Base-by-base conservation (phyloP, 2,888 invertebrate species). In the Anagyrus pseudococci region DNA sequence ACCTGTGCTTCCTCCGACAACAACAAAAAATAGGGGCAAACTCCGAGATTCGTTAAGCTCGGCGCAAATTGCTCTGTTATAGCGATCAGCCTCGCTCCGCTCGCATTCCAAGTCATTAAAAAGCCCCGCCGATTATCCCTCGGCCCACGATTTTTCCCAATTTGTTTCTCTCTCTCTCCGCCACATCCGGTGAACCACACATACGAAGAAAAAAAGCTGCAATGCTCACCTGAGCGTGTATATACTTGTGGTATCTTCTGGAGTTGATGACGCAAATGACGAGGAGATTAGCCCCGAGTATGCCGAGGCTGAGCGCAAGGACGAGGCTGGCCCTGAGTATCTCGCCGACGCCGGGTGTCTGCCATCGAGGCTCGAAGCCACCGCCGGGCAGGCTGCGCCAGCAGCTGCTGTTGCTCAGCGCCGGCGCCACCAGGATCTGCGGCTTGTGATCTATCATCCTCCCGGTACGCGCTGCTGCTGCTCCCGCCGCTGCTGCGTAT, bases 251-350 rank as follows among this genome's bases (percentile, higher is more conserved):
- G 79, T 92, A 93, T 67, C 91, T 85, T 55, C 92, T 85, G 80
- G 91, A 93, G 81, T 93, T 94, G 74, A 94, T 87, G 52, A 93
- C 93, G 72, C 92, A 87, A 70, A 93, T 92, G 26, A 93, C 87
- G 65, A 93, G 83, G 50, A 91, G 84, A 78, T 94, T 94, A 46
- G 93, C 91, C 33, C 89, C 87, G 44, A 93, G 87, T 68, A 93
- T 92, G 41, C 91, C 91, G 77, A 90, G 84, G 41, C 93, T 91
- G 66, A 93, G 83, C 4, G 89, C 82, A 65, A 93, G 85, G 72
- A 93, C 90, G 71, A 93, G 85, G 67, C 91, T 83, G 0, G 92
- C 92, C 76, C 92, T 91, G 20, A 92, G 75, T 54, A 92, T 86
- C 75, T 92, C 92, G 7, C 88, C 88, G 56, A 89, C 85, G 78